These are phyloP conservation scores for Myrmecophaga tridactyla DNA, from an alignment of 2,113 vertebrate genomes.

Conservation along the genomic window DNA sequence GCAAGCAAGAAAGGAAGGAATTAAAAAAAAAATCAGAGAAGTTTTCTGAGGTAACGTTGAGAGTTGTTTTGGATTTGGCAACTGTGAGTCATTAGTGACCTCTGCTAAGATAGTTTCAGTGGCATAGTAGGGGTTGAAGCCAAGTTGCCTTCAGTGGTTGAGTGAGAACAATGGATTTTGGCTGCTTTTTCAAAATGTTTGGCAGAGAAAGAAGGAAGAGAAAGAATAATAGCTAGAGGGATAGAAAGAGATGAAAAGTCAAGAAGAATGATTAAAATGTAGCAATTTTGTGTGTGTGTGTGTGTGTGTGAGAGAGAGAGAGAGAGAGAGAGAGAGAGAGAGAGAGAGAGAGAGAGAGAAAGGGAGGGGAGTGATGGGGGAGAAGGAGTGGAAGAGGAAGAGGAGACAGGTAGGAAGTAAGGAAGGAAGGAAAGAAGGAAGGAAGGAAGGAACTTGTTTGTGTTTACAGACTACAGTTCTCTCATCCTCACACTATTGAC, in stretches of 20 bases:
- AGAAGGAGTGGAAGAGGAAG: neutral
- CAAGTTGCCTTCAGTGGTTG: too few species aligned
- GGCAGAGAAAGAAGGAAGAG: too few species aligned
- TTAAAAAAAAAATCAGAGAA: neutral
- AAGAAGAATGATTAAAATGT: too few species aligned
- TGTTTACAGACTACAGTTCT: neutral
- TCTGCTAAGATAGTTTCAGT: neutral
- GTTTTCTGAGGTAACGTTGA: neutral
- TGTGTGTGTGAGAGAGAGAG: neutral
- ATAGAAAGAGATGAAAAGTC: too few species aligned
- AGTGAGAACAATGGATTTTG: too few species aligned
- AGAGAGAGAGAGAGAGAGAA: neutral
- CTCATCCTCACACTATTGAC: neutral
- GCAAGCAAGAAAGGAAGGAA: neutral
- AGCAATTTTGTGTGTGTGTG: neutral
- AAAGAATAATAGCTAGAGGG: too few species aligned
- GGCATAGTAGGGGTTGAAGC: too few species aligned
- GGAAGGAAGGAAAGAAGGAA: too few species aligned
- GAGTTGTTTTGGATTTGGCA: neutral
- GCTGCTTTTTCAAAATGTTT: too few species aligned
- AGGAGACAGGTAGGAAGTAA: accelerated
- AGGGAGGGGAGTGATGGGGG: neutral
- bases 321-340: neutral
- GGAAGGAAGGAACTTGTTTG: neutral
- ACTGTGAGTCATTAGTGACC: neutral